Base-by-base conservation (phyloP, 2,797 vertebrate genomes). In the Neosilurus mollespiculum region DNA sequence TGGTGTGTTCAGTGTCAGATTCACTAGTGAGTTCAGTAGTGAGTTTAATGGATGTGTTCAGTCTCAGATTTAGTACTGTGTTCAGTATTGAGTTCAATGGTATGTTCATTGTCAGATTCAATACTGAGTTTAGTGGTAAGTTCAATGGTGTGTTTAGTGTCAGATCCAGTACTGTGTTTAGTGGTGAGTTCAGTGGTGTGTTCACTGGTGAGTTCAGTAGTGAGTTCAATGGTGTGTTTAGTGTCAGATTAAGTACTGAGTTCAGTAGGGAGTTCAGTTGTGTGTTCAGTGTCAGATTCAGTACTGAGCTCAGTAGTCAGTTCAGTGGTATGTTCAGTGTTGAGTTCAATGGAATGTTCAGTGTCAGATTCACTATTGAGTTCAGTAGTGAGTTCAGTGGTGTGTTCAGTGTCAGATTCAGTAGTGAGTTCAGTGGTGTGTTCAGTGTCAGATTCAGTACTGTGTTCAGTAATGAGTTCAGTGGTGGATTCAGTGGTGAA, bases 271-370 rank as follows among this genome's bases (percentile, higher is more conserved):
- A 15, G 15, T 22, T 71, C 56, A 62, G 56, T 77, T 0, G 37
- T 62, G 53, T 54, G 72, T 78, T 77, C 37, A 85, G 78, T 77
- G 66, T 54, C 37, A 53, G 20, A n/a, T 9, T 20, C 4, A 61
- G 59, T 22, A 8, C 8, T 22, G 24, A 37, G 18, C 59, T 34
- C 1, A 34, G 56, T 61, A 3, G 14, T 15, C 11, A n/a, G 30
- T 18, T 49, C 20, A 71, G 37, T 51, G 22, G 11, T 0, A 20
- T 2, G n/a, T 53, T 24, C 22, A 70, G 37, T 43, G n/a, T 0
- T 0, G 8, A 59, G 20, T n/a, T 49, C 20, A 71, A 43, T 51
- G 22, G 11, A 0, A 20, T 2, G n/a, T 53, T 24, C 22, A 70
- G 37, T 43, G 67, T 30, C 30, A 30, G 30, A 30, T 30, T 2